Percentiles rank a stretch among this genome's conserved stretches.
Evolutionary conservation across 2,888 invertebrate species (phyloP).

Genomic region (Cantharis rustica): DNA sequence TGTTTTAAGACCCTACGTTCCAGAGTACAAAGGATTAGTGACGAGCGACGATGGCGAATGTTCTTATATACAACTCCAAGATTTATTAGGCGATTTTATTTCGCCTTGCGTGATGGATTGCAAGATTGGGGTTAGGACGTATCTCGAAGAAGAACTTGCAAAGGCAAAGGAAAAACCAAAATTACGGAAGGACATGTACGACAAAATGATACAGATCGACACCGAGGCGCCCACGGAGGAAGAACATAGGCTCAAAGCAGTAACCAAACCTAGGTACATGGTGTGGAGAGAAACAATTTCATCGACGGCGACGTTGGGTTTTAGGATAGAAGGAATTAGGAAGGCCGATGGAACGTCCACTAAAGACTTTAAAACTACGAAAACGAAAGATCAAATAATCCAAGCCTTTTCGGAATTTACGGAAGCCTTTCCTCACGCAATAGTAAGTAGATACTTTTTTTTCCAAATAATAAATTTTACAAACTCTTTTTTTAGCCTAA

Average conservation of each 20-base stretch:
- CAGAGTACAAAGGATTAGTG: conserved; percentile 89
- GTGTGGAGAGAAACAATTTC: conserved; percentile 97
- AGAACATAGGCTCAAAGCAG: conserved; percentile 86
- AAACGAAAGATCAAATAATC: conserved; percentile 80
- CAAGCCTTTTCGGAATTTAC: conserved; percentile 83
- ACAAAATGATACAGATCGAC: conserved; percentile 96
- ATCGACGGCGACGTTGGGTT: conserved; percentile 94
- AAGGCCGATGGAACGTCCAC: conserved; percentile 88
- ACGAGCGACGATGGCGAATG: conserved; percentile 79
- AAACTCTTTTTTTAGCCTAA: conserved; percentile 67
- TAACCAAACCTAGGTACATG: conserved; percentile 94
- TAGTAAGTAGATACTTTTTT: conserved; percentile 63
- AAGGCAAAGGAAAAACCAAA: conserved; percentile 96
- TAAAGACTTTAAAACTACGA: conserved; percentile 95
- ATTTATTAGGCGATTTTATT: conserved; percentile 87
- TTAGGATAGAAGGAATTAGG: conserved; percentile 94
- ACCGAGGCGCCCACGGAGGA: conserved; percentile 86
- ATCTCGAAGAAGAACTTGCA: conserved; percentile 91
- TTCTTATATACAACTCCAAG: conserved; percentile 90
- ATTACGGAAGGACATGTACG: conserved; percentile 93
- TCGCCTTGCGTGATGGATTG: conserved; percentile 97
- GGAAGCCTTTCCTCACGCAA: conserved; percentile 75
- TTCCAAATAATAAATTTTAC: neutral
- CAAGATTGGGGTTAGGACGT: conserved; percentile 93
- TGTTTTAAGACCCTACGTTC: conserved; percentile 84